Base-by-base conservation (phyloP, 2,797 vertebrate species). In the Pterois miles region DNA sequence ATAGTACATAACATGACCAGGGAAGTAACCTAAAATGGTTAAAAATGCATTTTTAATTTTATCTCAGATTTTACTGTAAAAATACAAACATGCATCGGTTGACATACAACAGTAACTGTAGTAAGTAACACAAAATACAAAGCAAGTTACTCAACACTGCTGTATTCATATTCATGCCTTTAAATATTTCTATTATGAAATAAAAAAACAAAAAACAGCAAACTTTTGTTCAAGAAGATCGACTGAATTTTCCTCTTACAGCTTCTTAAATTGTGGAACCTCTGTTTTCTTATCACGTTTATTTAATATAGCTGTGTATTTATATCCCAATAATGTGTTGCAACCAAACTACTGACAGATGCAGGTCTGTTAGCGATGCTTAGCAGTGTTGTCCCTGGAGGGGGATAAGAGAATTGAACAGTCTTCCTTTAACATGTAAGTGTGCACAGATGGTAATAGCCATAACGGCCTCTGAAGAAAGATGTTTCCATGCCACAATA, bases 401-500 rank as follows among this genome's bases (percentile, higher is more conserved):
- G 46, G 46, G 46, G 20, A 50, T 50, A 50, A 50, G 46, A n/a
- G 46, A 50, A n/a, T n/a, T 9, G 5, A n/a, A 29, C 48, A 18
- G 22, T 8, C 10, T 53, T 53, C n/a, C 48, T 25, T 29, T 36
- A 34, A 53, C 36, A 23, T 48, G 12, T 16, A 56, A 8, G 1
- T 54, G 27, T 76, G 43, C 53, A 67, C 58, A 65, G 59, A 71
- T 62, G 58, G 71, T 65, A 13, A 38, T 18, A 34, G 48, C 54
- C 22, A 50, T 50, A 38, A 46, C 33, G 23, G 64, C 63, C 31
- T 62, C 33, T 38, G 43, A 66, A 56, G 29, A 81, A 85, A 56
- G 6, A 63, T 29, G 38, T 23, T 67, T 34, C 8, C 12, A 9
- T 43, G 25, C 34, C 57, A 60, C 63, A 65, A 20, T 64, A 43